Evolutionary conservation across 2,888 invertebrate species (phyloP).

Genomic region (Cosmia pyralina): DNA sequence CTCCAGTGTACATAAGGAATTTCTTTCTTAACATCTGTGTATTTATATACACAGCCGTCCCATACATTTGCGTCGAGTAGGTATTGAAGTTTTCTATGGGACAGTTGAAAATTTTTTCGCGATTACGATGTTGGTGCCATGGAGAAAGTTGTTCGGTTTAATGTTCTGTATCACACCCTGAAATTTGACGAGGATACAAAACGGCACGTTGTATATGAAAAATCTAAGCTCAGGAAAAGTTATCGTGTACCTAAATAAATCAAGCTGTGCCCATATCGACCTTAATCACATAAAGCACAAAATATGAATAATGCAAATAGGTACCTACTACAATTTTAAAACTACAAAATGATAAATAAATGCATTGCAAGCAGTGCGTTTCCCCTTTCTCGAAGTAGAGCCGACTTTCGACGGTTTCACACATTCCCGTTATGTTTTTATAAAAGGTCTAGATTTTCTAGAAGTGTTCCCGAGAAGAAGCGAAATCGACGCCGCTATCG

Average conservation of each 20-base stretch:
- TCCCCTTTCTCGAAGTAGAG: conserved; percentile 44
- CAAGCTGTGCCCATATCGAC: not conserved
- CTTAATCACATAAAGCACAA: not conserved
- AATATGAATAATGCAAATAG: conserved; percentile 3
- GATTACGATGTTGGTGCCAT: too few species aligned
- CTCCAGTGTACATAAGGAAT: too few species aligned
- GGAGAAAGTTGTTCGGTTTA: too few species aligned
- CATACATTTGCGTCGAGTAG: too few species aligned
- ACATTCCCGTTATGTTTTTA: conserved; percentile 46
- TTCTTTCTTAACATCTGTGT: too few species aligned
- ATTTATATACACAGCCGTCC: too few species aligned
- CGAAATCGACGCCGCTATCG: conserved; percentile 53
- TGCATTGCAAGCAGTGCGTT: conserved; percentile 8
- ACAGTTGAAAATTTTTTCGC: too few species aligned
- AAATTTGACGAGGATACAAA: too few species aligned
- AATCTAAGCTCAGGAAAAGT: not conserved
- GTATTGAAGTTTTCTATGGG: too few species aligned
- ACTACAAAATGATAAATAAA: too few species aligned
- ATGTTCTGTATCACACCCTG: too few species aligned
- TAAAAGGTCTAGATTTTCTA: conserved; percentile 47
- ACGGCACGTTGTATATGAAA: too few species aligned
- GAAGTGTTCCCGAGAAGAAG: conserved; percentile 53
- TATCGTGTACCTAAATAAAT: not conserved
- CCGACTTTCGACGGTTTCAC: conserved; percentile 45
- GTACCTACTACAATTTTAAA: conserved; percentile 8